Base-by-base conservation (phyloP, 2,888 invertebrate genomes). In the Apoderus coryli region DNA sequence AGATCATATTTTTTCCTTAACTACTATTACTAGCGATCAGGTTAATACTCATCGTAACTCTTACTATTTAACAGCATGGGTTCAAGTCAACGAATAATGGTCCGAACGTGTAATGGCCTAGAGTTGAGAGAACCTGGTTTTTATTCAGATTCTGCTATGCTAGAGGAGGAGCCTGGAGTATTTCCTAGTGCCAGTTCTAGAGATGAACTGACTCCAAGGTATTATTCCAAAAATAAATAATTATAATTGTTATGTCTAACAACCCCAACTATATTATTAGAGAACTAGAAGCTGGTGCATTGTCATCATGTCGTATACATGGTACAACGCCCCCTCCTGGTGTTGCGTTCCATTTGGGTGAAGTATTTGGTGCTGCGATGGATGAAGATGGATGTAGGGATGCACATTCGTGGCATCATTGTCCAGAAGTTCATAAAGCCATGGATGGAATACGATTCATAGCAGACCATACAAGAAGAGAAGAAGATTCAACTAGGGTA, bases 391-490 rank as follows among this genome's bases (percentile, higher is more conserved):
- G 47, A 11, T 50, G 54, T 32, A 52, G 64, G 64, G 56, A 72
- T 44, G 63, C 68, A 45, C 75, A 77, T 44, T 72, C 80, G 47
- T 86, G 86, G 85, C 82, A 84, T 57, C 76, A 77, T 56, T 89
- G 88, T 59, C 86, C 88, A 23, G 89, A 89, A 61, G 71, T 89
- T 44, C 81, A 84, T 61, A 86, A 86, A 59, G 89, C 89, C 48
- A 86, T 88, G 58, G 86, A 88, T 56, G 88, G 88, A 41, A 85
- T 89, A 44, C 73, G 80, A 50, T 89, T 85, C 57, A 89, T 89
- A 50, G 89, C 89, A 28, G 88, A 89, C 59, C 88, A 89, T 59
- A 88, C 86, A 33, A 74, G 85, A n/a, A 7, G 19, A 19, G 19
- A n/a, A n/a, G n/a, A n/a, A n/a, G n/a, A n/a, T n/a, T n/a, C n/a